Evolutionary conservation across 2,888 invertebrate genomes (phyloP).

Genomic region (Sycophila texana): DNA sequence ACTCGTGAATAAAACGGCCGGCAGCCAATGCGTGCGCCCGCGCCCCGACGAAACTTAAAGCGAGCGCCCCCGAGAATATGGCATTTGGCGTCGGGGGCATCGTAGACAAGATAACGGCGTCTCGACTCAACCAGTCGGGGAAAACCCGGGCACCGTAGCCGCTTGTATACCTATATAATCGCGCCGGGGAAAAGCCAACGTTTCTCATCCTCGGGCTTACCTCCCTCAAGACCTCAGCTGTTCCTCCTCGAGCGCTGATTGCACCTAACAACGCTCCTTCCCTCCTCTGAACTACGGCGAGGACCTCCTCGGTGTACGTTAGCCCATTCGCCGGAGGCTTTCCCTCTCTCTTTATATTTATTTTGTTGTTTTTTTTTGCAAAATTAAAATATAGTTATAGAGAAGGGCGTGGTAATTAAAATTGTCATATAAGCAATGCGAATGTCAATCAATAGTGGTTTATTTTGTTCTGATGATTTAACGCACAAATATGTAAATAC

Average conservation of each 20-base stretch:
- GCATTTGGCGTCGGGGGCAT: constrained; percentile 56
- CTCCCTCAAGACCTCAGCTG: constrained; percentile 59
- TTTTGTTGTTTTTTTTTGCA: no score
- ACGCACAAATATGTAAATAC: no score
- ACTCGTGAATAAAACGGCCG: neutral
- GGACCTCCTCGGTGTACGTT: no score
- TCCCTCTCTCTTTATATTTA: no score
- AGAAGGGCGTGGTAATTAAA: no score
- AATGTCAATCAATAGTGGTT: no score
- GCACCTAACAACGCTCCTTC: constrained; percentile 55
- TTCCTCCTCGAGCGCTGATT: constrained; percentile 58
- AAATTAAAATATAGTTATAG: no score
- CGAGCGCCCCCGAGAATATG: constrained; percentile 16
- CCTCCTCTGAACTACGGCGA: no score
- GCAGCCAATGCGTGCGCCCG: neutral
- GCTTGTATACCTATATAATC: neutral
- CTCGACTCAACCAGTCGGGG: constrained; percentile 55
- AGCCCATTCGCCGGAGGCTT: no score
- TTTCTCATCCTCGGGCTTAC: constrained; percentile 50
- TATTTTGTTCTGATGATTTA: no score
- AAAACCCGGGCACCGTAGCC: neutral
- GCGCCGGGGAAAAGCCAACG: constrained; percentile 45
- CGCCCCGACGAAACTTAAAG: neutral
- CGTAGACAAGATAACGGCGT: constrained; percentile 60
- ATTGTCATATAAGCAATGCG: no score